phyloP scores from a whole-genome alignment of 2,797 vertebrate genomes.

The Neomorphus geoffroyi region DNA sequence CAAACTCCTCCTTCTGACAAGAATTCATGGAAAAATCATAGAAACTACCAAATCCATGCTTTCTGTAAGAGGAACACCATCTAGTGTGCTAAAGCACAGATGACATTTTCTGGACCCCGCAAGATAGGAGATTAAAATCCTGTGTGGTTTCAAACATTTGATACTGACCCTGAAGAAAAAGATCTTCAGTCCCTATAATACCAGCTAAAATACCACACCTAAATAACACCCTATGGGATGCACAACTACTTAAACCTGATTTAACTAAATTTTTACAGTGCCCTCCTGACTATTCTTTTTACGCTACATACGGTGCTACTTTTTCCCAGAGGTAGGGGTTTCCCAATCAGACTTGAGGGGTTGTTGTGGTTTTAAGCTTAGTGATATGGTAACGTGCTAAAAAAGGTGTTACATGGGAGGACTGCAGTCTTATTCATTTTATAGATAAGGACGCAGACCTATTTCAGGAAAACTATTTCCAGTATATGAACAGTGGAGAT shows the following conservation, averaged over 20 bases:
- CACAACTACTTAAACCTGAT: background rate
- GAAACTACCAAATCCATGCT: background rate
- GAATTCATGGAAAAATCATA: background rate
- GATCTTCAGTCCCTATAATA: background rate
- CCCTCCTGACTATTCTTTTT: background rate
- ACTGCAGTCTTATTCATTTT: background rate
- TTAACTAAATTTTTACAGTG: background rate
- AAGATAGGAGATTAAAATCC: background rate
- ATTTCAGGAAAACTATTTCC: background rate
- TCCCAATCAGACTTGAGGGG: background rate
- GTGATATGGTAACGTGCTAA: slow-evolving; percentile 13
- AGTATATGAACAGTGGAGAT: background rate
- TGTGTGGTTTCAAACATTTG: background rate
- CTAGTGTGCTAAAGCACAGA: background rate
- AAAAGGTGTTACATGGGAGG: slow-evolving; percentile 21
- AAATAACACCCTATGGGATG: too few relatives aligned
- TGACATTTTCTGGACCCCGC: too few relatives aligned
- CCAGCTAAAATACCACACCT: background rate
- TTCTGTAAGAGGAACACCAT: background rate
- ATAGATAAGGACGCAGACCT: background rate
- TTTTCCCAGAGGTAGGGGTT: background rate
- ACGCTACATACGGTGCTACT: background rate
- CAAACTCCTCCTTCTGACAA: background rate
- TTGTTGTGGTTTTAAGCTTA: slow-evolving; percentile 7
- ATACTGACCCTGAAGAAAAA: background rate